Conservation (phyloP, 2,888 invertebrate genomes). For the Dyspetes luteomarginatus region DNA sequence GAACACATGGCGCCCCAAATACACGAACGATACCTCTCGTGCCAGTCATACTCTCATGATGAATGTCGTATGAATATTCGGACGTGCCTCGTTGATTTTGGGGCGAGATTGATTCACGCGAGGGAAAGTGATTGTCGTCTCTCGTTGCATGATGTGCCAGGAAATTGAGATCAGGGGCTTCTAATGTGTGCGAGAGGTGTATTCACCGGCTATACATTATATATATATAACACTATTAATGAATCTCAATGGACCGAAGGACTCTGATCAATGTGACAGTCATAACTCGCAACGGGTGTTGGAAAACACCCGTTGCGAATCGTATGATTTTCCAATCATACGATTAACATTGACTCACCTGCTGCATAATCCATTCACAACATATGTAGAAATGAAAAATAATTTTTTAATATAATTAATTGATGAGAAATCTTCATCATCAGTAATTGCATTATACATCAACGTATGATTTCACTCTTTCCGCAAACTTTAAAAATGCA, state of each 20-base stretch:
- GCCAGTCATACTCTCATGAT: constrained; percentile 72
- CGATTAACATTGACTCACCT: constrained; percentile 39
- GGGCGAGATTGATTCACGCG: constrained; percentile 64
- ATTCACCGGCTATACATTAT: not conserved
- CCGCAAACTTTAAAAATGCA: no score
- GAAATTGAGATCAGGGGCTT: constrained; percentile 17
- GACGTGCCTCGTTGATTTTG: constrained; percentile 70
- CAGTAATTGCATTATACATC: no score
- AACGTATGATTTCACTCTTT: no score
- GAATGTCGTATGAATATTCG: constrained; percentile 76
- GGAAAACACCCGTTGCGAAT: no score
- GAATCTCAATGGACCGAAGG: constrained; percentile 21
- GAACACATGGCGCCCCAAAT: constrained; percentile 66
- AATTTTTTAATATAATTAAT: no score
- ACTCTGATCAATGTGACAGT: constrained; percentile 48
- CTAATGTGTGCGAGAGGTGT: constrained; percentile 29
- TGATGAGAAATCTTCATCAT: no score
- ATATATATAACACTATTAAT: constrained; percentile 17
- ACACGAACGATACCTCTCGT: constrained; percentile 62
- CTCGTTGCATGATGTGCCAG: constrained; percentile 37
- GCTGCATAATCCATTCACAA: not conserved
- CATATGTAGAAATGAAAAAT: not conserved
- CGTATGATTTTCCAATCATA: not conserved
- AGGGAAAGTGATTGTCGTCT: constrained; percentile 61
- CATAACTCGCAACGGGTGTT: constrained; percentile 46